Percentiles rank a stretch among this genome's conserved stretches.
phyloP scores from a whole-genome alignment of 2,888 invertebrate genomes.

The Drosophila testacea region DNA sequence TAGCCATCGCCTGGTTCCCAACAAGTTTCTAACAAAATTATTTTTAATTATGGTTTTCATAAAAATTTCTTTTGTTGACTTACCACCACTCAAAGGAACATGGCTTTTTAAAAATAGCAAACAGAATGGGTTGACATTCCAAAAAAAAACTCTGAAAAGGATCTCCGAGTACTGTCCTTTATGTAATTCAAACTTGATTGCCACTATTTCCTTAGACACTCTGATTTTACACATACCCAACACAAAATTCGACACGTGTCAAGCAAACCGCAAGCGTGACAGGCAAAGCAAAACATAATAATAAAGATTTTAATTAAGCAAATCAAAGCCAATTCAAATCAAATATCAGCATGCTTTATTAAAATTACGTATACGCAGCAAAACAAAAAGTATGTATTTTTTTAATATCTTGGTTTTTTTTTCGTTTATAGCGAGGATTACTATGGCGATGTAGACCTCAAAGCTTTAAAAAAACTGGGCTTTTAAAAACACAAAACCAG shows the following conservation, averaged over 20 bases:
- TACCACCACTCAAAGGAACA: conserved; percentile 19
- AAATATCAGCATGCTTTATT: conserved; percentile 28
- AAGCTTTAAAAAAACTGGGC: conserved; percentile 93
- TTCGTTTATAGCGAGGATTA: conserved; percentile 91
- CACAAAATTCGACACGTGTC: not conserved
- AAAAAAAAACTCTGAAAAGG: conserved; percentile 3
- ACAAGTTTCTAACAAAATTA: conserved; percentile 70
- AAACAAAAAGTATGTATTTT: conserved; percentile 20
- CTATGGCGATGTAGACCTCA: conserved; percentile 95
- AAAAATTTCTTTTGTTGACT: conserved; percentile 64
- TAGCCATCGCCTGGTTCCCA: conserved; percentile 31
- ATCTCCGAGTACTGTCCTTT: conserved; percentile 11
- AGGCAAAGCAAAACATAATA: conserved; percentile 1
- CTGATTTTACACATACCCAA: not conserved
- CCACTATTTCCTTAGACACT: conserved; percentile 3
- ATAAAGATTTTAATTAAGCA: conserved; percentile 42
- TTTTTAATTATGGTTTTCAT: conserved; percentile 75
- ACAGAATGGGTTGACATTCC: conserved; percentile 33
- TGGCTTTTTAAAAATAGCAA: conserved; percentile 36
- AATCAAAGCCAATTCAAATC: conserved; percentile 40
- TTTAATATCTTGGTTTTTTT: conserved; percentile 52
- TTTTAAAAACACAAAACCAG: conserved; percentile 67
- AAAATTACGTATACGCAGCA: conserved; percentile 38
- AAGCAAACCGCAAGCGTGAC: conserved; percentile 20
- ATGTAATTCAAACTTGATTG: conserved; percentile 14